Base-by-base conservation (phyloP, 2,113 vertebrate species). In the Nicator chloris region DNA sequence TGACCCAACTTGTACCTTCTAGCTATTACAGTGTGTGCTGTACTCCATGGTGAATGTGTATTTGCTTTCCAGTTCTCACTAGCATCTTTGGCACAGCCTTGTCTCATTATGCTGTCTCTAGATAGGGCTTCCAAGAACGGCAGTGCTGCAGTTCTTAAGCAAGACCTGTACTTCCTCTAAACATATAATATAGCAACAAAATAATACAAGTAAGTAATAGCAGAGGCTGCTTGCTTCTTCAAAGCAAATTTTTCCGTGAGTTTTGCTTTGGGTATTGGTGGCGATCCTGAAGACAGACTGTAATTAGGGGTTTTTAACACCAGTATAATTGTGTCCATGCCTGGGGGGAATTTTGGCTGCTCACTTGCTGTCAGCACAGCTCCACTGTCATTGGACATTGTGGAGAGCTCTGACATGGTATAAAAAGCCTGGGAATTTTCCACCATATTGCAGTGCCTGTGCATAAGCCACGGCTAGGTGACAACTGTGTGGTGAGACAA, bases 301-400 rank as follows among this genome's bases (percentile, higher is more conserved):
- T 40, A 78, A 60, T 88, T 56, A 30, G 40, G 31, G 0, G 1
- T 40, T 91, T 89, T 68, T 82, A 91, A 35, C 33, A 44, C 64
- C 30, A 56, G 10, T 4, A 1, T 51, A 39, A 9, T 14, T 69
- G 26, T 4, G 2, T 37, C 17, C 0, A 0, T 17, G 5, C 44
- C 7, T 8, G 21, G 21, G 18, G 63, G n/a, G 10, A 92, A 60
- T 81, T 95, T 64, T 2, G 4, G 23, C 31, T 0, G 0, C 50
- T 79, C 0, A 0, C 6, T 57, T 86, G 26, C 70, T 72, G 42
- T 51, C 63, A 65, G 53, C 35, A 27, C 1, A 5, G 37, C 50
- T 73, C 11, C 4, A 5, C 15, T 77, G 61, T 90, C 61, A 26
- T 1, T 65, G 16, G 45, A 63, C 78, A 56, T 13, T 22, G 8